phyloP scores from a whole-genome alignment of 2,888 invertebrate species.

The Rhaphigaster nebulosa region DNA sequence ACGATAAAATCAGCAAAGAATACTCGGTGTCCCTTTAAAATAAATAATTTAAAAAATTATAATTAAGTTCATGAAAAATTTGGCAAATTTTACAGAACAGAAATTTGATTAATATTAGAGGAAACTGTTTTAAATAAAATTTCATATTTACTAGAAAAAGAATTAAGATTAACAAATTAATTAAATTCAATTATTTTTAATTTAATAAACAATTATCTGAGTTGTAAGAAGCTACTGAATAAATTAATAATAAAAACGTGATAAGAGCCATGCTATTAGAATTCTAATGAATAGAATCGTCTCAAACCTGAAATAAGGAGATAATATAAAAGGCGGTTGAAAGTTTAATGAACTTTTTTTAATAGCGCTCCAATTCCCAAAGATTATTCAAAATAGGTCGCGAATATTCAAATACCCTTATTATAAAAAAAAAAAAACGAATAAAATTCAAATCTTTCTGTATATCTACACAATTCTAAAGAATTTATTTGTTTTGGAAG shows the following conservation, averaged over 20 bases:
- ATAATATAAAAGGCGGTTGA: background rate
- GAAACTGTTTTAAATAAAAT: background rate
- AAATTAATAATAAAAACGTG: background rate
- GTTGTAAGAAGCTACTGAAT: background rate
- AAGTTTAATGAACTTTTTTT: background rate
- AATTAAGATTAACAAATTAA: background rate
- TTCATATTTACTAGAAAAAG: background rate
- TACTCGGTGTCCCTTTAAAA: background rate
- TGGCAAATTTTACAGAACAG: background rate
- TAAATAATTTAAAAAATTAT: background rate
- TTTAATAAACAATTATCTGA: background rate
- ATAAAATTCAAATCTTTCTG: background rate
- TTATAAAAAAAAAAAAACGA: background rate
- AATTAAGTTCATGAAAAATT: background rate
- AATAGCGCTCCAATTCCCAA: background rate
- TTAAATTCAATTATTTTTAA: no score
- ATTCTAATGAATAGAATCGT: background rate
- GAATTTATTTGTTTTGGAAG: constrained; percentile 8
- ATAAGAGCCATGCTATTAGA: background rate
- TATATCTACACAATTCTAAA: background rate
- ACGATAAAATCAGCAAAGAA: background rate
- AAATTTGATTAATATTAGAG: background rate
- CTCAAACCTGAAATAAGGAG: background rate
- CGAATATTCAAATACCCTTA: background rate
- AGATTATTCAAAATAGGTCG: background rate